Evolutionary conservation across 2,888 invertebrate genomes (phyloP), one percentile per base, ranked within the genome.

Genomic region (Drosophila colorata): DNA sequence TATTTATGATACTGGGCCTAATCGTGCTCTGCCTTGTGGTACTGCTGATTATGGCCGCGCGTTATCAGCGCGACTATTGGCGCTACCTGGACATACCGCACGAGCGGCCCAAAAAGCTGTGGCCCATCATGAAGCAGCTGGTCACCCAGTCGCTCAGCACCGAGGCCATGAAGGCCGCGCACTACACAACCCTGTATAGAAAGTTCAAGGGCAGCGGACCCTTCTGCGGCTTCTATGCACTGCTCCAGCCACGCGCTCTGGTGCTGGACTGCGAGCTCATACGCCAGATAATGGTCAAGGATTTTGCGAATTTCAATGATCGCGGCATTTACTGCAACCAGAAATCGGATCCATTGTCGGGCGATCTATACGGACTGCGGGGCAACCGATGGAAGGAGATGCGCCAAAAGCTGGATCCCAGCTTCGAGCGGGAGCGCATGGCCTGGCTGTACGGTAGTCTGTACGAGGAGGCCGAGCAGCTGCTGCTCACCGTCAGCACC

Each of bases 371-470:
- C 44, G 90, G 90, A 4, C 63, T 92, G 75, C 91, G 93, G 38
- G 92, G 91, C 28, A 78, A 82, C 6, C 87, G 85, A 49, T 93
- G 93, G 93, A 91, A 90, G 69, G 91, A 89, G 38, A 80, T 93
- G 78, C 89, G 93, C n/a, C 81, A 90, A 25, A 92, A 92, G 65
- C 52, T 93, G 33, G 89, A 92, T 44, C 91, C 92, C 25, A 85
- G 89, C 1, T 91, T 93, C 40, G 90, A 90, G 5, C 77, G 87
- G 0, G 90, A 90, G 11, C 90, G 90, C 68, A 90, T 92, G 88
- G 81, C 87, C 75, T 69, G 89, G 89, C 79, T 92, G 44, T 78
- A 79, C 60, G 70, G 85, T 64, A 59, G 85, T 69, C 49, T 83
- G 41, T 66, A 82, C 44, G 72, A 66, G 60, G 88, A 78, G 59